Evolutionary conservation across 1,140 invertebrate species (phyloP), one percentile per base, ranked within the genome.

Genomic region (Brachionus sp.): DNA sequence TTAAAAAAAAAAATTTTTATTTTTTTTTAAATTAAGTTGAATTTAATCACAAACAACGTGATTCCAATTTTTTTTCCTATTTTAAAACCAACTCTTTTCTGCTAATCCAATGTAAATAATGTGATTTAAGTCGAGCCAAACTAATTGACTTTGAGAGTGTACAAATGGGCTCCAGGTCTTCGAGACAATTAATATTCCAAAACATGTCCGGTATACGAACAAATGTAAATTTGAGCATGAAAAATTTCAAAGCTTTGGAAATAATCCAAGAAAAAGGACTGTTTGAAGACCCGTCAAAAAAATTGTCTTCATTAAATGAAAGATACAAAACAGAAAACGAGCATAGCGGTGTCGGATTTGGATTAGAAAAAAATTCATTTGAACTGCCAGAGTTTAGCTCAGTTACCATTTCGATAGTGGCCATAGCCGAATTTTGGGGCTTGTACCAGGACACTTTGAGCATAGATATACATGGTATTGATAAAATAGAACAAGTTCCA

Each of bases 201-300:
- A 80, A 80, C 25, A 80, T 37, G 25, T 80, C 77, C 9, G 50
- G 50, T 19, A 80, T 80, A 10, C 33, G 62, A 39, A 66, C 77
- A 39, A n/a, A 3, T 35, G 77, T 80, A 9, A 62, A 62, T 7
- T 35, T 80, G 4, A 25, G 42, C n/a, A 25, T 80, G n/a, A n/a
- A 62, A 37, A 80, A 62, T 50, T 80, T 80, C 12, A 25, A 57
- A 44, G 77, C 77, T 42, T 37, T 66, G 1, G 39, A 62, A 37
- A 37, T 44, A 4, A 16, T 19, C 12, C 10, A 80, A 80, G 50
- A 62, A 44, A 53, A 80, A 66, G 57, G 23, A 25, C 12, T 66
- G 7, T 80, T 62, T 50, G 19, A 50, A 12, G 50, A 62, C 57
- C 77, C 77, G 2, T 42, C 9, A 1, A 39, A 57, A 66, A 80